Base-by-base conservation (phyloP, 2,113 vertebrate species). In the Pelmatolapia mariae region DNA sequence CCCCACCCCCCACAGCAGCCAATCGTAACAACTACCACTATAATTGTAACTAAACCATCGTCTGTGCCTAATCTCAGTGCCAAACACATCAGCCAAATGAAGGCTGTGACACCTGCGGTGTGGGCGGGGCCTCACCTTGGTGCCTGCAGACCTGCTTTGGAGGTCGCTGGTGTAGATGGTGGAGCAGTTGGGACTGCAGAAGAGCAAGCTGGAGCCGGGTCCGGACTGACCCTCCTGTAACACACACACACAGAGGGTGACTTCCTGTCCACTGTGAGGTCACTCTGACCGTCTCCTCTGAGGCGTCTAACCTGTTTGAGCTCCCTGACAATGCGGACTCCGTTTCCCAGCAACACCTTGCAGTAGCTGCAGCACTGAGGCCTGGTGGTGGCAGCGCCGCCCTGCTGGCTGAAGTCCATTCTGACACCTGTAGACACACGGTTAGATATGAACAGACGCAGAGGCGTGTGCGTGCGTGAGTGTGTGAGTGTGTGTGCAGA, bases 171-270 rank as follows among this genome's bases (percentile, higher is more conserved):
- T 47, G 94, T 97, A 96, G 82, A 98, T 97, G 81, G 98, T 82
- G 31, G 97, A 98, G 94, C 99, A 99, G 95, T 97, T 97, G 85
- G 97, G 97, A 93, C 98, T 99, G 93, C 99, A 99, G 94, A 99
- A 99, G 45, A 98, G 96, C 57, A 97, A 84, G 15, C 84, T 80
- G 87, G 87, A 10, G 13, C 61, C 50, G 4, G 84, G 82, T 59
- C 83, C 54, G 36, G 92, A 66, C 29, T 50, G 71, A 29, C 76
- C 88, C 90, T 96, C 96, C 96, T 94, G 92, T 26, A 82, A 92
- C 80, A 90, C 56, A 92, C 56, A 92, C 56, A 92, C 63, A 81
- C 52, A 85, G 11, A 61, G 6, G 9, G 47, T 91, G 8, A 86
- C 19, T 87, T 91, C 81, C 53, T 84, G 88, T 80, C 8, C 19